Evolutionary conservation across 2,113 vertebrate species (phyloP), one percentile per base, ranked within the genome.

Genomic region (Mobula hypostoma): DNA sequence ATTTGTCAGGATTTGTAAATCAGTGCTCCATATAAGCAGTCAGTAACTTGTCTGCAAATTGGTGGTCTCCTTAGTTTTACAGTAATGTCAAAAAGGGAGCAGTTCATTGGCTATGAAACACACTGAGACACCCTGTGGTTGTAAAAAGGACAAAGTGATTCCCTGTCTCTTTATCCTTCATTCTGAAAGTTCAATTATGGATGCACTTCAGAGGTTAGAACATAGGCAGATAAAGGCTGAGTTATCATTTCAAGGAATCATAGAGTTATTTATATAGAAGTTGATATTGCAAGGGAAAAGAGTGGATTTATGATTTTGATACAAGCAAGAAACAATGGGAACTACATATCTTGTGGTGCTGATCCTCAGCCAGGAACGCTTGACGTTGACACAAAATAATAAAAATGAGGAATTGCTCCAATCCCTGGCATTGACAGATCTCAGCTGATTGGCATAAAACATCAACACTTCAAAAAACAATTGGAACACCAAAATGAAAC

Each of bases 311-410:
- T 88, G 85, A 66, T 66, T 63, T 90, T n/a, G 17, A 14, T 66
- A 90, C 61, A 63, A 63, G n/a, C 7, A 63, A n/a, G 83, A n/a
- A 88, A 88, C 58, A 90, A 6, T 2, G 15, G n/a, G n/a, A 90
- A 32, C 14, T 32, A 5, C 85, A 68, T 58, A 66, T 90, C 29
- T 66, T n/a, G 58, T 61, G 29, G 27, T 32, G 85, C 58, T 17
- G 58, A 12, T 32, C 29, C 58, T 90, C 61, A 32, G 29, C 58
- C 9, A 14, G n/a, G 85, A 90, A 32, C 61, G 83, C 27, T 88
- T 88, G 61, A 90, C 66, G 85, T n/a, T 68, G 61, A 88, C 85
- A 88, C 58, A 88, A 88, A n/a, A 15, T 19, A 88, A 32, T 88
- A 88, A 63, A 88, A 66, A 32, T 88, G 85, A 90, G 14, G 29